Evolutionary conservation across 2,888 invertebrate species (phyloP), one percentile per base, ranked within the genome.

Genomic region (Drosophila monieri): DNA sequence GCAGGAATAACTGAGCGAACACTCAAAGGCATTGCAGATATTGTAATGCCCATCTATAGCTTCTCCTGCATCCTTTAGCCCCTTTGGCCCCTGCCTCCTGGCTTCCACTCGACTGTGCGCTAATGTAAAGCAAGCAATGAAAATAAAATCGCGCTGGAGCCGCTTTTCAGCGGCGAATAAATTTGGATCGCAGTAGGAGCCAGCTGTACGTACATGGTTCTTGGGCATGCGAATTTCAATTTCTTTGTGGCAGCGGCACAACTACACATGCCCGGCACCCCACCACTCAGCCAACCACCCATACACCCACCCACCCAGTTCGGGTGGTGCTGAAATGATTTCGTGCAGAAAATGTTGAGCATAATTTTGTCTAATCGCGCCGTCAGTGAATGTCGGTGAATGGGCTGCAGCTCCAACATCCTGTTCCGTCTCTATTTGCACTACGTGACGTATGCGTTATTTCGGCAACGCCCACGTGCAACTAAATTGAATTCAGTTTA

Each of bases 381-480:
- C 51, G 68, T 59, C 71, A 35, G 48, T 74, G n/a, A n/a, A n/a
- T n/a, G n/a, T n/a, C 18, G 65, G 64, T 58, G 80, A 56, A 77
- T 54, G 43, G 48, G 41, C 27, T 46, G 37, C 62, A 44, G 15
- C 47, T 48, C 44, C 59, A 49, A 30, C 30, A 37, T 21, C n/a
- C 27, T 59, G 53, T 74, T 70, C 37, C 74, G 74, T 81, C 85
- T 85, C 72, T 87, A 66, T 88, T 88, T 85, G 88, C 41, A 58
- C 67, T 87, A 84, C 84, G 84, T 84, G 84, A 73, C 89, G 88
- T 88, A 88, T 81, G 72, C 86, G 73, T 57, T 87, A 88, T 88
- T 88, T 88, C 44, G 52, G 52, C 57, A 74, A 78, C 74, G 72
- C 12, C 49, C 81, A 62, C 14, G 71, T 70, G 48, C 35, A 70